These are phyloP conservation scores for Muscicapa striata DNA, from an alignment of 2,797 vertebrate genomes.

Conservation along the genomic window DNA sequence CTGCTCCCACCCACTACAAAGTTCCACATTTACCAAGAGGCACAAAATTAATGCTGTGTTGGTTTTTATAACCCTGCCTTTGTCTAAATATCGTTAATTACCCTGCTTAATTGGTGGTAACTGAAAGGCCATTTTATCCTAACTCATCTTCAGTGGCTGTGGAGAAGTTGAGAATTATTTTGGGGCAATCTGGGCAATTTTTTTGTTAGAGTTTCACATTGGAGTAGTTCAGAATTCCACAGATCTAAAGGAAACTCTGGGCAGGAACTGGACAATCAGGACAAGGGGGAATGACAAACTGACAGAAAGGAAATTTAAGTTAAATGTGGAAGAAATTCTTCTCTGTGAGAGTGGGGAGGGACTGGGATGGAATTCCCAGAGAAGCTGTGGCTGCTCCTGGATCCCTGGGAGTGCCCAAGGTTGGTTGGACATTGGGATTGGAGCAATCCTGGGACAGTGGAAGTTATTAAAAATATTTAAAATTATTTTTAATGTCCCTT, in stretches of 20 bases:
- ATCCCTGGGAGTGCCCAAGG: fast-evolving
- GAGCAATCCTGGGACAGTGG: fast-evolving
- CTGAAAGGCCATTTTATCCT: not conserved
- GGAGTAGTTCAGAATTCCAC: not conserved
- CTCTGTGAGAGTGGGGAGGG: fast-evolving
- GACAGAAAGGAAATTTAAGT: not conserved
- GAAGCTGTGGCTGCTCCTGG: not conserved
- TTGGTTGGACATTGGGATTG: not conserved
- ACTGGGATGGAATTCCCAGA: not conserved
- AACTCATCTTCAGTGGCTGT: not conserved
- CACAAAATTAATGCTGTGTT: not conserved
- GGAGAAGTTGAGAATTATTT: not conserved
- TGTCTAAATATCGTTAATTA: slow-evolving; percentile 4
- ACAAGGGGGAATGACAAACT: fast-evolving
- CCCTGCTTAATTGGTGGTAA: slow-evolving; percentile 8
- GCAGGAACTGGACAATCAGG: too few relatives aligned
- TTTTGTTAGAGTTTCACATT: not conserved
- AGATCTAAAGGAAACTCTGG: too few relatives aligned
- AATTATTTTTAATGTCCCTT: not conserved
- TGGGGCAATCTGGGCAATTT: not conserved
- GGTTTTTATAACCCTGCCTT: slow-evolving; percentile 2
- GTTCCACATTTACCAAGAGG: not conserved
- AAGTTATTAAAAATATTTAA: too few relatives aligned
- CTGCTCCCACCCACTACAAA: not conserved
- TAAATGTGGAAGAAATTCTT: not conserved